A percentile compares a stretch with the other conserved stretches of the same genome.
These are phyloP conservation scores for Aplodontia rufa DNA, from an alignment of 2,113 vertebrate species.

Conservation along the genomic window DNA sequence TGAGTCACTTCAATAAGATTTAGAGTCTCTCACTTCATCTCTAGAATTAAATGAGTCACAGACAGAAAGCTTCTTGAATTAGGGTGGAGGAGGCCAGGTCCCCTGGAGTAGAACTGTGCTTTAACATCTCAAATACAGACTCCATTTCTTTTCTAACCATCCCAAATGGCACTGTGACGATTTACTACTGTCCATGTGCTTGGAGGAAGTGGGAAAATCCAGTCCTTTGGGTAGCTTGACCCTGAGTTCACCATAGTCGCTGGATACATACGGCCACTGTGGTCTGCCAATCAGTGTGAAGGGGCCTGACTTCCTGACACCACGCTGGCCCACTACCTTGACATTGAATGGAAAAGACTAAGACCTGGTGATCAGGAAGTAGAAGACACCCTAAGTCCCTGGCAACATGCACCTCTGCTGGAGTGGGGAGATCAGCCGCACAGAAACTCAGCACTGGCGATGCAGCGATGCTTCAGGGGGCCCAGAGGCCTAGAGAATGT, in stretches of 20 bases:
- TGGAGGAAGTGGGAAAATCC: background rate
- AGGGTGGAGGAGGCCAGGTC: background rate
- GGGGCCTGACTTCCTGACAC: background rate
- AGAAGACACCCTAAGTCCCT: background rate
- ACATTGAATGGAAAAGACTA: background rate
- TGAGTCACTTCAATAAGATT: background rate
- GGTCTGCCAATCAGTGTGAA: background rate
- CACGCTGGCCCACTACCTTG: background rate
- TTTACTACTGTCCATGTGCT: background rate
- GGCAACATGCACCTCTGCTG: no score
- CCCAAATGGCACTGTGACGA: background rate
- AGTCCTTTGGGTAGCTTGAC: background rate
- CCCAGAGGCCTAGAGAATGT: background rate
- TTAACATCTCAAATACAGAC: background rate
- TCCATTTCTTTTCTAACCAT: background rate
- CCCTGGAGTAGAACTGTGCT: background rate
- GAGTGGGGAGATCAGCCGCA: background rate
- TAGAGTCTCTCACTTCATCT: background rate
- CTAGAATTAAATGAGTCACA: background rate
- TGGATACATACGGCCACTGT: background rate
- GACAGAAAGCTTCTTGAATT: background rate
- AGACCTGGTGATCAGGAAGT: background rate
- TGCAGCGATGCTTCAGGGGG: background rate
- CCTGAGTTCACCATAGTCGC: background rate
- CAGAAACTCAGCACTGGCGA: background rate